Evolutionary conservation across 2,113 vertebrate species (phyloP).

Genomic region (Lycocorax pyrrhopterus): DNA sequence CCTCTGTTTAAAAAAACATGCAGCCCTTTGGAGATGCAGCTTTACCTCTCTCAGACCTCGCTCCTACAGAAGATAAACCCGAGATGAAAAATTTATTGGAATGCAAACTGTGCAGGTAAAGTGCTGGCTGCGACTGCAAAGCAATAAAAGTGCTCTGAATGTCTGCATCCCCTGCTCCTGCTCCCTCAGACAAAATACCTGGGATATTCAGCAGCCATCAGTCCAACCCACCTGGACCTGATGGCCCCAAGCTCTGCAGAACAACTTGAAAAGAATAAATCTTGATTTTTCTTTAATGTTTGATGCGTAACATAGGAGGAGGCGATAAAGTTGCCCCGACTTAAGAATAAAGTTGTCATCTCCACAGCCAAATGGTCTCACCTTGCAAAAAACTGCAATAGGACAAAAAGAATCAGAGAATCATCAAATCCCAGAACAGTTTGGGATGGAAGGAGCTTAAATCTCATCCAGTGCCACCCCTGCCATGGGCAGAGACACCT

Average conservation of each 20-base stretch:
- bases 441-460: not conserved
- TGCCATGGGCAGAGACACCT: not conserved
- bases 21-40: not conserved
- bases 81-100: slow-evolving; percentile 4
- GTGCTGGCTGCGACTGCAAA: not conserved
- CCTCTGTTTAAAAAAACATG: slow-evolving; percentile 2
- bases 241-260: not conserved
- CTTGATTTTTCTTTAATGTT: not conserved
- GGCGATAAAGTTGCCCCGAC: not conserved
- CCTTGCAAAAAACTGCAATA: not conserved
- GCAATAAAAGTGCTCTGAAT: slow-evolving; percentile 2
- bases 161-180: not conserved
- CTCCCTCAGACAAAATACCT: not conserved
- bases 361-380: not conserved
- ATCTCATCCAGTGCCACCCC: fast-evolving
- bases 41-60: not conserved
- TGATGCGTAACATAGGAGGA: not conserved
- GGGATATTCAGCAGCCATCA: not conserved
- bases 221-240: not conserved
- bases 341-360: not conserved
- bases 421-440: not conserved
- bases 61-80: not conserved
- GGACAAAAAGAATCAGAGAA: not conserved
- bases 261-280: not conserved
- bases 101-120: not conserved